Conservation (phyloP, 1,140 invertebrate genomes). For the Rhopalosiphum maidis region DNA sequence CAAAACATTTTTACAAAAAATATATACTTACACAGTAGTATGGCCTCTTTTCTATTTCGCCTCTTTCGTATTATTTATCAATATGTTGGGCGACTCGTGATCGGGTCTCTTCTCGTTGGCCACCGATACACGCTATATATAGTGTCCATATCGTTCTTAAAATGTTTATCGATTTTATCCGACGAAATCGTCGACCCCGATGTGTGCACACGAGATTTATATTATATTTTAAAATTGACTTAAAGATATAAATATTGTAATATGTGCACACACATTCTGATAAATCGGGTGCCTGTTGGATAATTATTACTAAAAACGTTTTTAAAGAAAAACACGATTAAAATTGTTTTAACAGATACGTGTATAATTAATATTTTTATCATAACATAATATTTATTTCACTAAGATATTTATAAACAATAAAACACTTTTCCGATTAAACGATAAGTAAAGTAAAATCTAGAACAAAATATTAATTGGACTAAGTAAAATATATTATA, state of each 20-base stretch:
- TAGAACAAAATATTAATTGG: conserved; percentile 30
- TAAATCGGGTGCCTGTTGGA: not conserved
- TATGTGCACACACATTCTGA: not conserved
- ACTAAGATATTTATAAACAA: not conserved
- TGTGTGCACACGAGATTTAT: not conserved
- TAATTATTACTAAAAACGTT: not conserved
- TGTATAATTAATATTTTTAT: conserved; percentile 10
- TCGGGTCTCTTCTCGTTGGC: too few species aligned
- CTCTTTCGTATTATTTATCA: too few species aligned
- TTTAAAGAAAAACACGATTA: not conserved
- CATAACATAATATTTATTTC: conserved; percentile 8
- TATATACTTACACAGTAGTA: too few species aligned
- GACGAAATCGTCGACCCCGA: not conserved
- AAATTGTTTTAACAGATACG: not conserved
- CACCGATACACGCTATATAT: too few species aligned
- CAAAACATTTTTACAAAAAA: too few species aligned
- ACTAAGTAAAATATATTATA: not conserved
- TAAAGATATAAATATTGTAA: too few species aligned
- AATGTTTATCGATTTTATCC: not conserved
- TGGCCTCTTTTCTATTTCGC: too few species aligned
- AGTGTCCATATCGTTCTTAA: not conserved
- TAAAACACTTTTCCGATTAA: not conserved
- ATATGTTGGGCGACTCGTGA: too few species aligned
- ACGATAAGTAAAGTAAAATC: not conserved
- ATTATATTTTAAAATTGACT: not conserved